Evolutionary conservation across 1,140 invertebrate species (phyloP), one percentile per base, ranked within the genome.

Genomic region (Anoplophora glabripennis): DNA sequence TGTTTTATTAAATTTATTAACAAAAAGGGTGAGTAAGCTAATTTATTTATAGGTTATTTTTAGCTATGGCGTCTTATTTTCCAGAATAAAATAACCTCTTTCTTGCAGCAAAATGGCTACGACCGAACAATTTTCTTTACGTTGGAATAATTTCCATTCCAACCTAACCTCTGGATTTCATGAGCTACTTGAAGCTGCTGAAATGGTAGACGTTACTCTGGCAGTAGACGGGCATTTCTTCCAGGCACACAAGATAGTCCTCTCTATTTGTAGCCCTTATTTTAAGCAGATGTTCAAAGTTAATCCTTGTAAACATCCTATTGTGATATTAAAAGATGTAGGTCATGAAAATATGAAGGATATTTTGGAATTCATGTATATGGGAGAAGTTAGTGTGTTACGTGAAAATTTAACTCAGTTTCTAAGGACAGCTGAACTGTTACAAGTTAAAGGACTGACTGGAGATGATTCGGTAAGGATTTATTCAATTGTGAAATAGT

Each of bases 371-470:
- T 92, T 91, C 74, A 90, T 92, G 85, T 93, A 93, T 72, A 83
- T 86, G 74, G 93, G 93, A 53, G 92, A 94, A 78, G 92, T 95
- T 7, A 94, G 93, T 75, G 91, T 96, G 52, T 87, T 90, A 62
- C 89, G 94, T 74, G 89, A 91, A 59, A 90, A 94, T 70, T 77
- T 95, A 66, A 84, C 90, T 64, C 87, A 89, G 10, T 92, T 95
- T 80, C 77, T 96, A 59, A 86, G 90, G 69, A 94, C 91, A 58
- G 92, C 93, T 41, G 91, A 94, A 75, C 80, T 91, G 64, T 79
- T 94, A 65, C 89, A 93, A 79, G 90, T 94, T 63, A 89, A 92
- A 77, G 92, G 92, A 60, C 81, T 94, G 62, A 91, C 91, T 41
- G 72, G 74, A 38, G 74, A 76, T 63, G 73, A n/a, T n/a, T n/a